Evolutionary conservation across 2,113 vertebrate genomes (phyloP), one percentile per base, ranked within the genome.

Genomic region (Periophthalmodon schlosseri): DNA sequence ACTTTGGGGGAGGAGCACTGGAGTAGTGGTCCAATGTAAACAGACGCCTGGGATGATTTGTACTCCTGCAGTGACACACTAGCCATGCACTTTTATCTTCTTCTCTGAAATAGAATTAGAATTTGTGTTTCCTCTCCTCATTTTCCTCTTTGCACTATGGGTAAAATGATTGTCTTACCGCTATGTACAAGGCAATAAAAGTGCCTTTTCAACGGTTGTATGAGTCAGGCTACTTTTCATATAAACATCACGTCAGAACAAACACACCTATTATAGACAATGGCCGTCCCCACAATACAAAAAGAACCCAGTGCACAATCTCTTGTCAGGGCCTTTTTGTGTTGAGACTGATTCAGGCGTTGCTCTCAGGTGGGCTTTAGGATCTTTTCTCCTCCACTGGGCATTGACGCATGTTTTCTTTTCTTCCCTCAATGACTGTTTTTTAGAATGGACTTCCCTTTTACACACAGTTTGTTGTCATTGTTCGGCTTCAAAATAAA

Each of bases 21-120:
- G 74, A 83, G 70, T 56, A 73, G 70, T 80, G 52, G 68, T 89
- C 90, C 91, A 92, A 85, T 77, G 77, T 88, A 91, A 91, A 91
- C 90, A 92, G 82, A 86, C 75, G 65, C 68, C 85, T 68, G 56
- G 76, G 68, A 71, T 87, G 82, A 86, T 88, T 87, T 90, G 79
- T 82, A 77, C 73, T 83, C 58, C 78, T 64, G 64, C 74, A 18
- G 34, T 86, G 86, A 87, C 82, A 79, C 77, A 84, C 72, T 80
- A 81, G 72, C 76, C 77, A 75, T 79, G 71, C 52, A 52, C 79
- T 85, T 86, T 86, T 75, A 80, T 85, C 84, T 86, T 28, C 65
- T 52, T 75, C 61, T 60, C 79, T 46, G 63, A 65, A 79, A 74
- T 82, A 39, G 70, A 81, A 63, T 85, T 76, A 3, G 46, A 78